Percentiles rank a stretch among this genome's conserved stretches.
phyloP scores from a whole-genome alignment of 1,140 invertebrate genomes.

The Araneus ventricosus region DNA sequence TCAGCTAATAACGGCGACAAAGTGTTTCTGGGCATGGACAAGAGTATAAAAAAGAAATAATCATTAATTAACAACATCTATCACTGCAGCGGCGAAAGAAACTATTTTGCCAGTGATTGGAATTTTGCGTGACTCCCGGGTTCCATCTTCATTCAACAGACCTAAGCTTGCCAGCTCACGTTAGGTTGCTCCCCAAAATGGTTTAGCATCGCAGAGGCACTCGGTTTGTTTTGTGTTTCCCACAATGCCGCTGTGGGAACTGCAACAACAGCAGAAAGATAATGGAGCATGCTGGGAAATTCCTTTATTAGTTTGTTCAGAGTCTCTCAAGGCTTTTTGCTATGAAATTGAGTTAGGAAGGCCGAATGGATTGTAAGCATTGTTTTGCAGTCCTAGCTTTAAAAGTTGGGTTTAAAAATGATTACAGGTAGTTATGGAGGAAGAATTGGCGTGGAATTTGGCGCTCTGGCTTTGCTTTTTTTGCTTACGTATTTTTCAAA shows the following conservation, averaged over 20 bases:
- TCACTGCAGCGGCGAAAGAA: constrained; percentile 46
- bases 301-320: background rate
- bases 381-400: no score
- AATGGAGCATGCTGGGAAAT: constrained; percentile 39
- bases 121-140: constrained; percentile 30
- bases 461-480: no score
- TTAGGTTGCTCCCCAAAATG: background rate
- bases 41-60: constrained; percentile 5
- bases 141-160: constrained; percentile 41
- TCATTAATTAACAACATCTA: constrained; percentile 61
- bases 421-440: no score
- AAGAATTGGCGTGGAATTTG: no score
- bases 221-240: background rate
- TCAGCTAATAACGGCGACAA: background rate
- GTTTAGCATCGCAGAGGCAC: background rate
- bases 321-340: background rate
- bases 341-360: background rate
- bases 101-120: constrained; percentile 39
- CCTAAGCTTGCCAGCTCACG: constrained; percentile 18
- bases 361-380: background rate
- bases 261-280: background rate
- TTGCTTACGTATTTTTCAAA: no score
- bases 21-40: background rate
- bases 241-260: background rate
- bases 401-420: no score